Conservation (phyloP, 2,113 vertebrate species). For the Prochilodus magdalenae region DNA sequence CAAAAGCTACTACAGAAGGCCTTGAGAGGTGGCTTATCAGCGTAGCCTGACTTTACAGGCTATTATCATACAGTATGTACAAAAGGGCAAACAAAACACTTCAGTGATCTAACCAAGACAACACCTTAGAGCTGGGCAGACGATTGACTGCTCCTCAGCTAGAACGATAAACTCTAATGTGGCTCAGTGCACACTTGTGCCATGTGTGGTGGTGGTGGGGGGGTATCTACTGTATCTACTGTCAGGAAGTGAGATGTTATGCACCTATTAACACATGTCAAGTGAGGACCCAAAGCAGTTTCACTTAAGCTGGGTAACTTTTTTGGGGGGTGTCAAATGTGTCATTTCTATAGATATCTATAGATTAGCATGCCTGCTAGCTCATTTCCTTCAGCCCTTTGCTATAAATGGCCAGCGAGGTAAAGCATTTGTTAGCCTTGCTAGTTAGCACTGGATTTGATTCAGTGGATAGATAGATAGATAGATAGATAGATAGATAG, state of each 20-base stretch:
- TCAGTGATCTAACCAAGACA: neutral
- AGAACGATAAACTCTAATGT: neutral
- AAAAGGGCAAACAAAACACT: neutral
- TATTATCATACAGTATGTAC: neutral
- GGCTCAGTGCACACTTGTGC: neutral
- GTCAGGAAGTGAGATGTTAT: neutral
- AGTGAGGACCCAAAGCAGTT: too few species aligned
- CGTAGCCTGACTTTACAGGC: constrained; percentile 8
- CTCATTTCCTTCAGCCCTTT: too few species aligned
- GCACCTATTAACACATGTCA: neutral
- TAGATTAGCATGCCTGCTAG: too few species aligned
- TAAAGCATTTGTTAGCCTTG: too few species aligned
- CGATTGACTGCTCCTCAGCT: neutral
- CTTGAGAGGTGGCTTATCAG: constrained; percentile 36
- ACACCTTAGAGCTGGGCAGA: neutral
- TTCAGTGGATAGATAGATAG: too few species aligned
- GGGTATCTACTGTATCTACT: too few species aligned
- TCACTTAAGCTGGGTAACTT: too few species aligned
- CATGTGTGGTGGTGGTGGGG: neutral
- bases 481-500: too few species aligned
- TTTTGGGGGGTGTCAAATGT: too few species aligned
- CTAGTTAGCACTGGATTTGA: too few species aligned
- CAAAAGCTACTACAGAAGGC: constrained; percentile 6
- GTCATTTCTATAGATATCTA: too few species aligned
- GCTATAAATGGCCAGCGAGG: too few species aligned